Evolutionary conservation across 2,888 invertebrate species (phyloP).

Genomic region (Sphinx pinastri): DNA sequence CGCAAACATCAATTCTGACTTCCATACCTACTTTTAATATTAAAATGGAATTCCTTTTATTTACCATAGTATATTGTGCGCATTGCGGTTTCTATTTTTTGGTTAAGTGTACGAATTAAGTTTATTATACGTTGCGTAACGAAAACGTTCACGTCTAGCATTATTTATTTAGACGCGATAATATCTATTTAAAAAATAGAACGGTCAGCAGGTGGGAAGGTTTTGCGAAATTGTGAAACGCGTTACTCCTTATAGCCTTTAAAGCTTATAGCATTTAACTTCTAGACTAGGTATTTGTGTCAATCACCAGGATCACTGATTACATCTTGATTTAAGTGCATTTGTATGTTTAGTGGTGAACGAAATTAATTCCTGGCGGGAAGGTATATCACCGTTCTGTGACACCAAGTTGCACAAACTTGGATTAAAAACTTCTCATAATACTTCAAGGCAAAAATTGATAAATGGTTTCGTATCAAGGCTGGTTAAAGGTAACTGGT

Average conservation of each 20-base stretch:
- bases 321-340: constrained; percentile 16
- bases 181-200: constrained; percentile 12
- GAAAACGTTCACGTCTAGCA: background rate
- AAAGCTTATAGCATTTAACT: background rate
- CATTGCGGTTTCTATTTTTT: constrained; percentile 17
- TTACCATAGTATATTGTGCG: constrained; percentile 31
- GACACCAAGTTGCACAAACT: constrained; percentile 35
- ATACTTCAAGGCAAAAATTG: constrained; percentile 17
- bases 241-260: constrained; percentile 2
- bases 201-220: constrained; percentile 12
- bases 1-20: constrained; percentile 69
- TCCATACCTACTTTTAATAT: constrained; percentile 51
- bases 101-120: background rate
- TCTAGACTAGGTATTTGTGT: constrained; percentile 11
- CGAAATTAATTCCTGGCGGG: constrained; percentile 20
- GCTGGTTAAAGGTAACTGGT: constrained; percentile 42
- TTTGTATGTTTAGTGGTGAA: constrained; percentile 15
- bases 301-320: constrained; percentile 17
- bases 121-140: constrained; percentile 5
- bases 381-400: constrained; percentile 35
- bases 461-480: constrained; percentile 35
- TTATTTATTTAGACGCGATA: constrained; percentile 19
- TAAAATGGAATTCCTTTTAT: constrained; percentile 42
- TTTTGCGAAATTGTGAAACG: constrained; percentile 11
- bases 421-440: constrained; percentile 27